Evolutionary conservation across 1,140 invertebrate species (phyloP).

Genomic region (Berghia stephanieae): DNA sequence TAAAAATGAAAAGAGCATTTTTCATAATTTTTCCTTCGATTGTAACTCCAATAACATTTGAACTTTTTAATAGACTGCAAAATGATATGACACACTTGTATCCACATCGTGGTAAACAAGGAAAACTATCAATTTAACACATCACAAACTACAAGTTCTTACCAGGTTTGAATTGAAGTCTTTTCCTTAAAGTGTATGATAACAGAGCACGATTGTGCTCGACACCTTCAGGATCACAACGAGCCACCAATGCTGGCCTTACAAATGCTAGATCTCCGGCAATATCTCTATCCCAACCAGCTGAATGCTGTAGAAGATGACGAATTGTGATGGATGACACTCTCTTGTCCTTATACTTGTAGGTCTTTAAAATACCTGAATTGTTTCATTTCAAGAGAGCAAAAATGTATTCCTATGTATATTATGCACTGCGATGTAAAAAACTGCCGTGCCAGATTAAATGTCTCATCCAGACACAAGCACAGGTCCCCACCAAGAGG

Average conservation of each 20-base stretch:
- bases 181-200: slow-evolving; percentile 48
- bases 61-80: too few species aligned
- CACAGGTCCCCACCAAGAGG: too few species aligned
- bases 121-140: too few species aligned
- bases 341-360: slow-evolving; percentile 41
- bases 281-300: slow-evolving; percentile 55
- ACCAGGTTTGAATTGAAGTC: slow-evolving; percentile 57
- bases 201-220: slow-evolving; percentile 39
- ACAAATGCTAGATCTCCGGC: slow-evolving; percentile 52
- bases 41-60: too few species aligned
- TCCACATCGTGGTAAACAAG: too few species aligned
- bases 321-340: slow-evolving; percentile 47
- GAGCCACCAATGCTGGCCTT: not conserved
- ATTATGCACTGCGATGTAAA: not conserved
- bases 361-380: slow-evolving; percentile 38
- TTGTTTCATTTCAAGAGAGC: not conserved
- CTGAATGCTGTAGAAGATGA: slow-evolving; percentile 57
- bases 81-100: too few species aligned
- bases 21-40: too few species aligned
- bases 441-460: not conserved
- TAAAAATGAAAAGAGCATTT: too few species aligned
- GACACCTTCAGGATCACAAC: slow-evolving; percentile 22
- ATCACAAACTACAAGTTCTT: too few species aligned
- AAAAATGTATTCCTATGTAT: not conserved
- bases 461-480: too few species aligned